These are phyloP conservation scores for Leptinotarsa tumamoca DNA, from an alignment of 2,888 invertebrate genomes.

Conservation along the genomic window DNA sequence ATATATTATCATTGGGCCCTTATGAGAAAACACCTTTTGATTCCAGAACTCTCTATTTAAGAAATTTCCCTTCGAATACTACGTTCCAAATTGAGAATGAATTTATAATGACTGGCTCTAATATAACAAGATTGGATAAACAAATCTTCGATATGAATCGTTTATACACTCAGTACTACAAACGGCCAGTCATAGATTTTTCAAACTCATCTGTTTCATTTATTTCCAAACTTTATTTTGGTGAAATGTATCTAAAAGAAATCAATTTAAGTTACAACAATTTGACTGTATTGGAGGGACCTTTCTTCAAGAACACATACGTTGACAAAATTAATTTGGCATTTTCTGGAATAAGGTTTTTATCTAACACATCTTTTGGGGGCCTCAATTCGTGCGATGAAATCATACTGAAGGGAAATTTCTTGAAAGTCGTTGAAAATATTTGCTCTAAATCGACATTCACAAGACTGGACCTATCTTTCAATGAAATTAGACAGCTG, in stretches of 20 bases:
- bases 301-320: neutral
- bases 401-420: neutral
- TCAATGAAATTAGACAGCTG: neutral
- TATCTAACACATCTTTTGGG: neutral
- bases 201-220: neutral
- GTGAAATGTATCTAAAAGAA: neutral
- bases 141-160: neutral
- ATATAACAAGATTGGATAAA: neutral
- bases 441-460: neutral
- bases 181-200: neutral
- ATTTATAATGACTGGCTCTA: neutral
- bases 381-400: neutral
- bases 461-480: neutral
- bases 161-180: neutral
- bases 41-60: neutral
- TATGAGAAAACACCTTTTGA: neutral
- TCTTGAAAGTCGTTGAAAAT: neutral
- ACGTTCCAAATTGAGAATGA: neutral
- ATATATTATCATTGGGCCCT: neutral
- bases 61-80: neutral
- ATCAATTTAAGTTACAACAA: conserved; percentile 4
- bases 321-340: neutral
- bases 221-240: neutral
- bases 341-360: neutral
- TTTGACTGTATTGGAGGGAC: neutral